These are phyloP conservation scores for Anorthoa munda DNA, from an alignment of 2,888 invertebrate species.

Conservation along the genomic window DNA sequence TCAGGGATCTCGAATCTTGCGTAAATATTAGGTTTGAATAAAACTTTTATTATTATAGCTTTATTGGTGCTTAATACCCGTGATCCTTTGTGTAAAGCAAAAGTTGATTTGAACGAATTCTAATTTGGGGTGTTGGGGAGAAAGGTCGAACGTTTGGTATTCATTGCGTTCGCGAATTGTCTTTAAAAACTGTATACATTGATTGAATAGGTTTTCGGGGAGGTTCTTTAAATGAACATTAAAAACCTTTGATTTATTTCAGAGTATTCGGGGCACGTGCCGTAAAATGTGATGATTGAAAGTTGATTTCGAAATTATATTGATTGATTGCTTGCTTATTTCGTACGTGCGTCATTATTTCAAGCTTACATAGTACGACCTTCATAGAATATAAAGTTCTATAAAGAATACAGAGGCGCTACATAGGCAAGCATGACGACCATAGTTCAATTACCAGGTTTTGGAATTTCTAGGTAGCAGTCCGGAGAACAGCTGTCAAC, in stretches of 20 bases:
- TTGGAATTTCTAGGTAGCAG: too few species aligned
- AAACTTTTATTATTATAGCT: constrained; percentile 85
- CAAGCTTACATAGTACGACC: neutral
- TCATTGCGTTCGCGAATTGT: constrained; percentile 64
- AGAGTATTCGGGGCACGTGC: constrained; percentile 45
- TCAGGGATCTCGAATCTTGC: constrained; percentile 78
- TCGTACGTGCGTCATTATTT: constrained; percentile 21
- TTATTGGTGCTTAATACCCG: constrained; percentile 79
- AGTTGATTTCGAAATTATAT: constrained; percentile 49
- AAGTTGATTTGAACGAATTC: constrained; percentile 72
- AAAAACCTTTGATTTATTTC: constrained; percentile 43
- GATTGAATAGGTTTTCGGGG: constrained; percentile 43
- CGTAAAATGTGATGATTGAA: constrained; percentile 33
- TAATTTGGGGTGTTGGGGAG: constrained; percentile 55
- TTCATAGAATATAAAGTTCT: neutral
- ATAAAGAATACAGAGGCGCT: too few species aligned
- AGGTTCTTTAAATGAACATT: constrained; percentile 46
- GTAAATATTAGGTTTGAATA: constrained; percentile 86
- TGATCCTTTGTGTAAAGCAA: constrained; percentile 67
- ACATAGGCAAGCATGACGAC: too few species aligned
- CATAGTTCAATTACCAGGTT: too few species aligned
- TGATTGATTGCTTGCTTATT: constrained; percentile 42
- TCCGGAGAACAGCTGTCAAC: too few species aligned
- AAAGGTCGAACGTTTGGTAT: constrained; percentile 59
- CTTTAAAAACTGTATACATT: constrained; percentile 62